Conservation (phyloP, 2,888 invertebrate genomes). For the Lepidochrysops patricia region DNA sequence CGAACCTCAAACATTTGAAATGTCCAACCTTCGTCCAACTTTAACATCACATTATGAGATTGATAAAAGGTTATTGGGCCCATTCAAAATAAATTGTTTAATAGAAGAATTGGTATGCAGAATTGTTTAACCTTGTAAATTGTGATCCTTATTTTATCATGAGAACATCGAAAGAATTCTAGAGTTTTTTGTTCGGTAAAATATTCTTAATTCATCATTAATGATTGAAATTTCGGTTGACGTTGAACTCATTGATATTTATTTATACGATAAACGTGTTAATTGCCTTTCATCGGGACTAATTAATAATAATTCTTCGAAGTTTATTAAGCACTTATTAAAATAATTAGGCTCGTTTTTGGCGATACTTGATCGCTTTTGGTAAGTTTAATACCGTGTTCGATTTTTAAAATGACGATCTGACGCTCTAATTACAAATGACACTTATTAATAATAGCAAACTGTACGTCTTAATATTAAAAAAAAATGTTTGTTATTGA, state of each 20-base stretch:
- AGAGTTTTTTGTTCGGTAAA: neutral
- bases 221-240: neutral
- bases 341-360: constrained; percentile 7
- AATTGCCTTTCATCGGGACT: constrained; percentile 3
- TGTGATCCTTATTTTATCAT: neutral
- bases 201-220: neutral
- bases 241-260: constrained; percentile 4
- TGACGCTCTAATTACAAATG: neutral
- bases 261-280: constrained; percentile 11
- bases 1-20: too few species aligned
- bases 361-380: neutral
- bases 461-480: too few species aligned
- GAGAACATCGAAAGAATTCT: neutral
- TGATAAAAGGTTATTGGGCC: too few species aligned
- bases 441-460: too few species aligned
- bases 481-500: neutral
- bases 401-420: neutral
- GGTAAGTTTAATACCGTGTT: neutral
- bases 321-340: constrained; percentile 2
- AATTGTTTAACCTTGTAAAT: too few species aligned
- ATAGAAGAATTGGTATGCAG: too few species aligned
- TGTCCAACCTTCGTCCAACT: too few species aligned
- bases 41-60: too few species aligned
- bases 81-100: too few species aligned
- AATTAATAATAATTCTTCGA: constrained; percentile 1